Evolutionary conservation across 2,888 invertebrate genomes (phyloP).

Genomic region (Crepidodera aurea): DNA sequence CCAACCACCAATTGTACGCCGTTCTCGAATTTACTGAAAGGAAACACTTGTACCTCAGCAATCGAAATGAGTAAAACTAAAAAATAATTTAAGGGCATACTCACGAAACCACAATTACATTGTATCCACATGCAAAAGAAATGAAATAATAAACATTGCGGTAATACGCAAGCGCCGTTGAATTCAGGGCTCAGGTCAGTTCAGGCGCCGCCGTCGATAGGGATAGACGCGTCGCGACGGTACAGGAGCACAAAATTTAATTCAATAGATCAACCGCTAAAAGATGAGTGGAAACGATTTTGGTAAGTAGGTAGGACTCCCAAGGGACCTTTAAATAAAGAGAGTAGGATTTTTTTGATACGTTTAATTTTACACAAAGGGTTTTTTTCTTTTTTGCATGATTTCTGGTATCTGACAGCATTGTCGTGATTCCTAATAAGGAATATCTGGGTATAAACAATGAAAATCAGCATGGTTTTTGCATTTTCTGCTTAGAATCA

Average conservation of each 20-base stretch:
- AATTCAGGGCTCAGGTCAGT: conserved; percentile 56
- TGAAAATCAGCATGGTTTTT: too few relatives aligned
- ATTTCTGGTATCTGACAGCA: too few relatives aligned
- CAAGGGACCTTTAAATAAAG: background rate
- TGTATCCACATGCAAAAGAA: conserved; percentile 38
- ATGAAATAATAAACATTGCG: conserved; percentile 57
- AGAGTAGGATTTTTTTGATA: background rate
- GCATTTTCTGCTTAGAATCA: too few relatives aligned
- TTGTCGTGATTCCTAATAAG: too few relatives aligned
- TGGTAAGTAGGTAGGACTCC: conserved; percentile 29
- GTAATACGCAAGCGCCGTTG: conserved; percentile 54
- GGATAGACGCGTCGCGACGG: conserved; percentile 53
- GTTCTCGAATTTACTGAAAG: background rate
- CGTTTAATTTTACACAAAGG: too few relatives aligned
- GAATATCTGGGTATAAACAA: too few relatives aligned
- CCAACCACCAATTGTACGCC: background rate
- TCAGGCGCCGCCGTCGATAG: conserved; percentile 52
- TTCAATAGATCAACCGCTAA: conserved; percentile 17
- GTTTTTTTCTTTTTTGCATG: too few relatives aligned
- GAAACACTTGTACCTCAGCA: conserved; percentile 5
- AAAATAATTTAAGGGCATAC: conserved; percentile 12
- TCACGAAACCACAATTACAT: conserved; percentile 28
- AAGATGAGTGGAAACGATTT: conserved; percentile 15
- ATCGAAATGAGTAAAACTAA: conserved; percentile 3
- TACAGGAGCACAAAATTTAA: conserved; percentile 21